Evolutionary conservation across 2,113 vertebrate genomes (phyloP).

Genomic region (Chloropsis cyanopogon): DNA sequence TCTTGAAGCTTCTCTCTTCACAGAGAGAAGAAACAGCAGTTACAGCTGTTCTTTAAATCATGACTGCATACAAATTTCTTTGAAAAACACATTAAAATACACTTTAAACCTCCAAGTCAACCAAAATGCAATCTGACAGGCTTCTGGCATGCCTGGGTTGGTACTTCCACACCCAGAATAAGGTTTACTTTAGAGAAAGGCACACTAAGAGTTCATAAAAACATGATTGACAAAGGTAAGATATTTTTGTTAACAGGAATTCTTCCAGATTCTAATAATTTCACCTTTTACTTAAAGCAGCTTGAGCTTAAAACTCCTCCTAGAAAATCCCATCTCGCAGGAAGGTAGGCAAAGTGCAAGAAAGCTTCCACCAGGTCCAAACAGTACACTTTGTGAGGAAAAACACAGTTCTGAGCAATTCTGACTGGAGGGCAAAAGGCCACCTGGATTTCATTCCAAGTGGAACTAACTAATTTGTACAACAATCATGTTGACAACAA

Average conservation of each 20-base stretch:
- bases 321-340: neutral
- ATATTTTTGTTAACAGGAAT: neutral
- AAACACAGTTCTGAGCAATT: neutral
- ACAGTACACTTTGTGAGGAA: neutral
- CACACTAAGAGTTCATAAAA: neutral
- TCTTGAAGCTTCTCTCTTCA: neutral
- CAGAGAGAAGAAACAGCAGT: neutral
- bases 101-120: neutral
- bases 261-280: neutral
- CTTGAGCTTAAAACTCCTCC: neutral
- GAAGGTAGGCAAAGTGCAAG: neutral
- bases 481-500: slow-evolving; percentile 52
- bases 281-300: neutral
- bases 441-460: slow-evolving; percentile 49
- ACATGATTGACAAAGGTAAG: neutral
- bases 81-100: neutral
- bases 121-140: neutral
- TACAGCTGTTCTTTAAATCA: neutral
- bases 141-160: neutral
- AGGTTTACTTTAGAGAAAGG: neutral
- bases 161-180: neutral
- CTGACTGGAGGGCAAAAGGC: slow-evolving; percentile 37
- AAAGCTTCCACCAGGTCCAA: neutral
- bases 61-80: neutral
- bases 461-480: slow-evolving; percentile 61